Conservation (phyloP, 2,113 vertebrate species). For the Aspidoscelis tigris region DNA sequence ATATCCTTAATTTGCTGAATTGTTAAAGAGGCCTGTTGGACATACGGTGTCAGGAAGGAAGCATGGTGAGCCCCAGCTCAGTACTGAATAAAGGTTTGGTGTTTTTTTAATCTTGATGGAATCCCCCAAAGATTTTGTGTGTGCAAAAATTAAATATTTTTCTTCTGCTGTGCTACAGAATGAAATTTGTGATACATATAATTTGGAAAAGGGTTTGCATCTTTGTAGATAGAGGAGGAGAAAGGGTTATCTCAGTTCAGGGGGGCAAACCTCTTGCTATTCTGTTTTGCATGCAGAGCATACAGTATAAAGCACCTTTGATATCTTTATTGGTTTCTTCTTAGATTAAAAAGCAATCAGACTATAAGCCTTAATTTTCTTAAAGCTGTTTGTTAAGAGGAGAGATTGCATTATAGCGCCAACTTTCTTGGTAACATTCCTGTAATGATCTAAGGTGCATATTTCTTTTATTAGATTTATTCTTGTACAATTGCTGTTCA, state of each 20-base stretch:
- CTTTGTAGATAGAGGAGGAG: not conserved
- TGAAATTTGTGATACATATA: not conserved
- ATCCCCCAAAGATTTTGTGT: not conserved
- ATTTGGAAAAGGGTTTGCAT: constrained; percentile 8
- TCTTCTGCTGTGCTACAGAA: not conserved
- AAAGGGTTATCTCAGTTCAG: constrained; percentile 23
- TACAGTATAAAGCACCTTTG: constrained; percentile 66
- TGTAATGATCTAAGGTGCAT: constrained; percentile 52
- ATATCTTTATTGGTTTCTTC: constrained; percentile 69
- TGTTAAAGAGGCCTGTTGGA: constrained; percentile 83
- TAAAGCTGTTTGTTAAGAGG: constrained; percentile 73
- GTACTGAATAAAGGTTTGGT: constrained; percentile 79
- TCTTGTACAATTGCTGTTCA: constrained; percentile 44
- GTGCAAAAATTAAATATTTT: constrained; percentile 19
- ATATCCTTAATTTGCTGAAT: constrained; percentile 87
- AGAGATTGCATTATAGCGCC: constrained; percentile 64
- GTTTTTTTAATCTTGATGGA: constrained; percentile 46
- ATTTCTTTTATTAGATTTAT: constrained; percentile 55
- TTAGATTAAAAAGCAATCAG: constrained; percentile 68
- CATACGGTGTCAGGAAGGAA: constrained; percentile 78
- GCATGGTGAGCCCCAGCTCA: constrained; percentile 76
- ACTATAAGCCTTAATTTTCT: constrained; percentile 72
- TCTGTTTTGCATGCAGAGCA: constrained; percentile 59
- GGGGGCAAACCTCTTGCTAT: constrained; percentile 49
- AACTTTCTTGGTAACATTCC: constrained; percentile 65